phyloP scores from a whole-genome alignment of 2,797 vertebrate genomes.

The Catamblyrhynchus diadema region DNA sequence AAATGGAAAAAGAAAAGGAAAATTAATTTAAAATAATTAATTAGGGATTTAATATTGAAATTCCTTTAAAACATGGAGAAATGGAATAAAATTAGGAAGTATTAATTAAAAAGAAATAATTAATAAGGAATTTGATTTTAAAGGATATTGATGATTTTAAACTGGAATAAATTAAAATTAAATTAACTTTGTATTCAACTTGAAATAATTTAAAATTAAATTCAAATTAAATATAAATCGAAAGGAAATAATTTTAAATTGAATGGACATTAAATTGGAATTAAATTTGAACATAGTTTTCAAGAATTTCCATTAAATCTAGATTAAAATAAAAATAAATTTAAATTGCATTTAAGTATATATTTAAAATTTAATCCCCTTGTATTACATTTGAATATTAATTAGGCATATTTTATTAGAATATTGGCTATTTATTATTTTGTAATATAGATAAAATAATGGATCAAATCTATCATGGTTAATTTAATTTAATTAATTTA shows the following conservation, averaged over 20 bases:
- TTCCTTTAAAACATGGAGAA: not conserved
- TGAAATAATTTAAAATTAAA: not conserved
- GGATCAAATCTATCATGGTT: accelerated
- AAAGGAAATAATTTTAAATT: not conserved
- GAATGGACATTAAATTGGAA: not conserved
- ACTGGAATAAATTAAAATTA: not conserved
- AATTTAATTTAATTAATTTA: too few species aligned
- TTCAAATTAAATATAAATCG: not conserved
- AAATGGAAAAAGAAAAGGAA: accelerated
- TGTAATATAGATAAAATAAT: not conserved
- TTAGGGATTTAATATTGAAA: not conserved
- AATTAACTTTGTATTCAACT: not conserved
- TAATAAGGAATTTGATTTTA: not conserved
- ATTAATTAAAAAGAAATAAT: not conserved
- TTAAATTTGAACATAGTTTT: not conserved
- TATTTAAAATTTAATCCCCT: too few species aligned
- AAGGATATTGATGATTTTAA: not conserved
- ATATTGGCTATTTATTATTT: too few species aligned
- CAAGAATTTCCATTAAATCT: not conserved
- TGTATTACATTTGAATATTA: not conserved
- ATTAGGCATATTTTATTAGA: not conserved
- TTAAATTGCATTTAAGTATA: not conserved
- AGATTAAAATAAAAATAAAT: not conserved
- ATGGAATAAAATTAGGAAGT: not conserved
- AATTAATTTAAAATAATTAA: not conserved